These are phyloP conservation scores for Papilio xuthus DNA, from an alignment of 1,140 invertebrate species.

Conservation along the genomic window DNA sequence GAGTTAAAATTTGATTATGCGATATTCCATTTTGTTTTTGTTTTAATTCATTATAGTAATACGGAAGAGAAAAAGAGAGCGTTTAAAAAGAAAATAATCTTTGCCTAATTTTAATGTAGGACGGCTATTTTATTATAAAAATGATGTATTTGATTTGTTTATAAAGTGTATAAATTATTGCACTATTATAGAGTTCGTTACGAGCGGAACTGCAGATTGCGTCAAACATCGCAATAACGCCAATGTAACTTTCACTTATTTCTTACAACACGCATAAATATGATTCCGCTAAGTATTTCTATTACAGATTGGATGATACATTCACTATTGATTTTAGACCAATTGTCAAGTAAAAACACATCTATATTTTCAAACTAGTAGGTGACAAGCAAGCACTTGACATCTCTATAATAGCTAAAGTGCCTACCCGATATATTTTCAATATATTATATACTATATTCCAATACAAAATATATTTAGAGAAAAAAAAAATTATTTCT, in stretches of 20 bases:
- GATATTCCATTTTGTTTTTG: no score
- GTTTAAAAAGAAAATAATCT: no score
- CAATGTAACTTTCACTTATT: conserved; percentile 23
- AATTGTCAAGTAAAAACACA: not conserved
- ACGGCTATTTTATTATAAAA: no score
- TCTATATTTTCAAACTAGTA: not conserved
- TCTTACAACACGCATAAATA: not conserved
- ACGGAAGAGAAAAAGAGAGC: no score
- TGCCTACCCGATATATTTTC: no score
- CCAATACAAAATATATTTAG: no score
- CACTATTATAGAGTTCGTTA: not conserved
- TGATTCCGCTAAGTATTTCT: not conserved
- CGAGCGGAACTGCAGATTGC: not conserved
- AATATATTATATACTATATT: no score
- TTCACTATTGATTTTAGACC: not conserved
- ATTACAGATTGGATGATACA: not conserved
- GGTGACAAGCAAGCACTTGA: not conserved
- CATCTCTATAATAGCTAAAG: no score
- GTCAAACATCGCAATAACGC: conserved; percentile 30
- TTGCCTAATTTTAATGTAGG: no score
- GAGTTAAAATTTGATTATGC: no score
- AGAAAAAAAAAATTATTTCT: no score
- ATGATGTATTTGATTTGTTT: not conserved
- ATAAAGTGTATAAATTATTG: not conserved
- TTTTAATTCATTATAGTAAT: no score